Conservation (phyloP, 2,113 vertebrate species). For the Oceanites oceanicus region DNA sequence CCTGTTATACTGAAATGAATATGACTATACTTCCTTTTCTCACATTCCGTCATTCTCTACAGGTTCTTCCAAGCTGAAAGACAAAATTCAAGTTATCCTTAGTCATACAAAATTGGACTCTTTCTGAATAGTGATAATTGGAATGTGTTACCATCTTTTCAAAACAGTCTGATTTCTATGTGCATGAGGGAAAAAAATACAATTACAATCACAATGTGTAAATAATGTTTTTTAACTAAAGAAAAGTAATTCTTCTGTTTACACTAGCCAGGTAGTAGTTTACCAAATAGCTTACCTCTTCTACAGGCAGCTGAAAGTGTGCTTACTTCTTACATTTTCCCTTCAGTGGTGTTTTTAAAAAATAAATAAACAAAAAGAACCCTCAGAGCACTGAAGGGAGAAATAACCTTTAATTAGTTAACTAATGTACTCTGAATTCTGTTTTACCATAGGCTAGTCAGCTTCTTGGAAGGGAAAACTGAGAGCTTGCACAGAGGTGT, state of each 20-base stretch:
- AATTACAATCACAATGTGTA: background rate
- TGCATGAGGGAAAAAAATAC: background rate
- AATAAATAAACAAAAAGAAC: background rate
- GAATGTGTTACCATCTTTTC: background rate
- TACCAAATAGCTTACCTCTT: background rate
- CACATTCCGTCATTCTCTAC: background rate
- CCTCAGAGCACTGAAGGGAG: background rate
- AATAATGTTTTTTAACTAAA: background rate
- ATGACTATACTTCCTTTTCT: background rate
- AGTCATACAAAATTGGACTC: background rate
- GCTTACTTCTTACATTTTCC: background rate
- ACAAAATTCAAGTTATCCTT: background rate
- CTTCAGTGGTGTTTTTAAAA: background rate
- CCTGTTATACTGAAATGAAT: background rate
- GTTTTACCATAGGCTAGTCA: conserved; percentile 75
- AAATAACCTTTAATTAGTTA: background rate
- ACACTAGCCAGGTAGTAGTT: background rate
- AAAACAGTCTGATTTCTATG: background rate
- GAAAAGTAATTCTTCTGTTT: background rate
- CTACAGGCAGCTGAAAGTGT: background rate
- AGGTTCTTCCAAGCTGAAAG: background rate
- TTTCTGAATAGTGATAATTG: background rate
- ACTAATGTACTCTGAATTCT: background rate
- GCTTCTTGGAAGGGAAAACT: conserved; percentile 88
- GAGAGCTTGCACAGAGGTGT: conserved; percentile 85